Percentiles rank a stretch among this genome's conserved stretches.
These are phyloP conservation scores for Anhinga anhinga DNA, from an alignment of 2,113 vertebrate genomes.

Conservation along the genomic window DNA sequence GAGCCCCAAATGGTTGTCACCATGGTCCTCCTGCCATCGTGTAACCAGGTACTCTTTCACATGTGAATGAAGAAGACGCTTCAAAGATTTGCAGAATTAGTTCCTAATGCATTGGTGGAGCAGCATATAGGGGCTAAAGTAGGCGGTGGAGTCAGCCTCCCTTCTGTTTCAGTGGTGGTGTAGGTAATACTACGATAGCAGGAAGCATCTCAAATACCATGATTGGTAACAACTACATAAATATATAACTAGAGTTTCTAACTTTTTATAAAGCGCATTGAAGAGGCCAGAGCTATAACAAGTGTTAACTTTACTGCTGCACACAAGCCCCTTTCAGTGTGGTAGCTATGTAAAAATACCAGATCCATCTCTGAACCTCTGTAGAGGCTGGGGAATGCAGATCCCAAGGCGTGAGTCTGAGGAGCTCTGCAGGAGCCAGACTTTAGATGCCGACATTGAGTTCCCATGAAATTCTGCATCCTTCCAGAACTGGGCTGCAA, in stretches of 20 bases:
- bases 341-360: neutral
- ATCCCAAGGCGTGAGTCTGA: neutral
- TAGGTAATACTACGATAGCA: neutral
- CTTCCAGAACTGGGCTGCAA: neutral
- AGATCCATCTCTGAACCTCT: neutral
- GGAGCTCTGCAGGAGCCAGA: neutral
- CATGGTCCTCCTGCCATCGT: neutral
- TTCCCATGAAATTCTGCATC: slow-evolving; percentile 5
- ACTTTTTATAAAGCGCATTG: neutral
- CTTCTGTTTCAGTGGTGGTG: neutral
- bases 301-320: neutral
- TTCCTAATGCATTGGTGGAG: neutral
- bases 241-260: neutral
- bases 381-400: neutral
- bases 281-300: neutral
- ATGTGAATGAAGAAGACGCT: neutral
- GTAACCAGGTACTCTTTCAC: neutral
- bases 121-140: neutral
- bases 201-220: neutral
- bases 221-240: neutral
- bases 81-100: neutral
- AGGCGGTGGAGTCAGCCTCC: neutral
- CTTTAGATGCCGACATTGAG: neutral
- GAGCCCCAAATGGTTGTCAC: neutral
- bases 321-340: neutral